Evolutionary conservation across 2,888 invertebrate species (phyloP), one percentile per base, ranked within the genome.

Genomic region (Harpalus rufipes): DNA sequence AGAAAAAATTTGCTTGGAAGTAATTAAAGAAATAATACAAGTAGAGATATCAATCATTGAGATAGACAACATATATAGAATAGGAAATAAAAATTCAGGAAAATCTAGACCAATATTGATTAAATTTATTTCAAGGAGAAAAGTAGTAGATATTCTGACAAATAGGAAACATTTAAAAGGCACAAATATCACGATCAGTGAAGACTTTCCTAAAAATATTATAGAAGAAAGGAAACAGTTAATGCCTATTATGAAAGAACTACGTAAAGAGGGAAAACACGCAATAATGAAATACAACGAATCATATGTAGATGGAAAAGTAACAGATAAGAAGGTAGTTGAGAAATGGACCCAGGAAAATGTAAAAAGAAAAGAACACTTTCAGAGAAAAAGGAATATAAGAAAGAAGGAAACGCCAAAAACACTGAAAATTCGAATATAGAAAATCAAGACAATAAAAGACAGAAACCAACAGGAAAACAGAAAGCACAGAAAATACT

Each of bases 131-230:
- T 76, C 76, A 76, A 51, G 21, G 39, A 76, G 12, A 12, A 51
- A 21, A 56, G 7, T 56, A 21, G 7, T 76, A n/a, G 56, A 76
- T 18, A 76, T 56, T 5, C 12, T 56, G 12, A 4, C 12, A 10
- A 56, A 58, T 21, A 41, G 21, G 6, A 44, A 76, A 10, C 4
- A 76, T 18, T 8, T 76, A 21, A 18, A 21, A 21, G 76, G 56
- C 7, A 21, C 76, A n/a, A 76, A 76, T 4, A 56, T 76, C 3
- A 21, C 12, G 10, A 21, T 72, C 8, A 12, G 51, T 12, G 76
- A 76, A 21, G 56, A 76, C 7, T 56, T 76, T 76, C 76, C 6
- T 41, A 72, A 72, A 41, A 41, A 72, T 14, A 41, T 72, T 8
- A 16, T 18, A 39, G 7, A 44, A 72, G 51, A 72, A 72, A 72